Base-by-base conservation (phyloP, 2,797 vertebrate genomes). In the Sebastes flavidus region DNA sequence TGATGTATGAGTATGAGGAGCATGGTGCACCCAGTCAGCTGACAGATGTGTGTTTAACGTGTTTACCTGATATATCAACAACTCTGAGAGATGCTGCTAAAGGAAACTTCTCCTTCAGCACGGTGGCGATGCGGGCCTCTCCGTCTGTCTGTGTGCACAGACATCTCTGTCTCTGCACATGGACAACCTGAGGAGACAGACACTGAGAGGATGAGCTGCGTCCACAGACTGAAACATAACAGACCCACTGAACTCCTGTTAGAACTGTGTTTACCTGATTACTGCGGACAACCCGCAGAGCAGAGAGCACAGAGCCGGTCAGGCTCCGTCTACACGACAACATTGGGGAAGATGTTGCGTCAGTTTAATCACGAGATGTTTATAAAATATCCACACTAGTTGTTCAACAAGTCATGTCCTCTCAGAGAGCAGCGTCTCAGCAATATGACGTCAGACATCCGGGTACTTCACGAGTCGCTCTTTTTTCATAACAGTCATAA, bases 41-140 rank as follows among this genome's bases (percentile, higher is more conserved):
- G 29, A 10, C 1, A 34, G 9, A 2, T 25, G 11, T 10, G 12
- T 3, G 16, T 73, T 75, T 46, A 1, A 36, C 34, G 34, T 34
- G 34, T 34, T 42, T 87, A 97, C 98, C 98, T 83, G 98, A 99
- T 70, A 98, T 98, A 77, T 98, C 97, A 52, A 96, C 95, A 25
- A 98, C 98, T 87, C 94, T 95, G 30, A 99, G 95, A n/a, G 94
- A 91, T 0, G 96, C 92, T 0, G 98, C 97, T 2, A 32, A 85
- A 1, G 98, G 98, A 62, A 99, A 98, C 65, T 96, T 97, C 72
- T 97, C 95, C 85, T 94, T 94, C 62, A 99, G 94, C 14, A 97
- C 71, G 1, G 87, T 83, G 1, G 85, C 82, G 73, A 99, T 96
- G 63, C 88, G 95, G 36, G 88, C 80, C 86, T 98, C 98, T 72